Evolutionary conservation across 1,140 invertebrate species (phyloP).

Genomic region (Panagrolaimus sp.): DNA sequence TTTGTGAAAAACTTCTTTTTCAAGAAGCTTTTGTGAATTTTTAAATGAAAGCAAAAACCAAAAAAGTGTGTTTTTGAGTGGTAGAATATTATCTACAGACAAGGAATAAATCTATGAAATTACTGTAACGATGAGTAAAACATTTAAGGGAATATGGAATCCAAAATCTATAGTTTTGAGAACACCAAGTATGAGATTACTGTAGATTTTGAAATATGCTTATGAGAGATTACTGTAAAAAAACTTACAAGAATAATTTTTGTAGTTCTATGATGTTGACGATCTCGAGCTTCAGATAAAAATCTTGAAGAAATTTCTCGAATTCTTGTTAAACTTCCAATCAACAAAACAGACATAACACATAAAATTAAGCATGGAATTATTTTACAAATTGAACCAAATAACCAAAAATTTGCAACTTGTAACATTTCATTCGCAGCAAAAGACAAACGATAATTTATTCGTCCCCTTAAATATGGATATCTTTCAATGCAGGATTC

Average conservation of each 20-base stretch:
- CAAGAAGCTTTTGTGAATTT: not conserved
- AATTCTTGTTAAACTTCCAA: slow-evolving; percentile 40
- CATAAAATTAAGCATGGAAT: slow-evolving; percentile 44
- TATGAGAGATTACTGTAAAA: not conserved
- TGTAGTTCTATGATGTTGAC: slow-evolving; percentile 46
- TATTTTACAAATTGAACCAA: slow-evolving; percentile 42
- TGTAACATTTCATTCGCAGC: slow-evolving; percentile 25
- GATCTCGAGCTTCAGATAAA: slow-evolving; percentile 32
- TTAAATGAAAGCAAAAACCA: not conserved
- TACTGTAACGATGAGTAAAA: no score
- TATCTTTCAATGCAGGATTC: slow-evolving; percentile 9
- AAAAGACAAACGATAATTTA: slow-evolving; percentile 22
- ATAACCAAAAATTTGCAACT: slow-evolving; percentile 49
- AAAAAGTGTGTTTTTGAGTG: no score
- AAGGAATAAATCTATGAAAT: no score
- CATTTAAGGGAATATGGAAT: no score
- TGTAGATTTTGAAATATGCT: no score
- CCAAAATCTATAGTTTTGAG: no score
- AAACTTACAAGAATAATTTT: slow-evolving; percentile 50
- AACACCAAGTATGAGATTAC: no score
- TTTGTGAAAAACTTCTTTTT: not conserved
- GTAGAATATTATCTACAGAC: no score
- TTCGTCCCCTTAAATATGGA: slow-evolving; percentile 12
- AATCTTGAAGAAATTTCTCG: slow-evolving; percentile 38
- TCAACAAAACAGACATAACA: slow-evolving; percentile 44